Evolutionary conservation across 2,888 invertebrate genomes (phyloP).

Genomic region (Lacanobia oleracea): DNA sequence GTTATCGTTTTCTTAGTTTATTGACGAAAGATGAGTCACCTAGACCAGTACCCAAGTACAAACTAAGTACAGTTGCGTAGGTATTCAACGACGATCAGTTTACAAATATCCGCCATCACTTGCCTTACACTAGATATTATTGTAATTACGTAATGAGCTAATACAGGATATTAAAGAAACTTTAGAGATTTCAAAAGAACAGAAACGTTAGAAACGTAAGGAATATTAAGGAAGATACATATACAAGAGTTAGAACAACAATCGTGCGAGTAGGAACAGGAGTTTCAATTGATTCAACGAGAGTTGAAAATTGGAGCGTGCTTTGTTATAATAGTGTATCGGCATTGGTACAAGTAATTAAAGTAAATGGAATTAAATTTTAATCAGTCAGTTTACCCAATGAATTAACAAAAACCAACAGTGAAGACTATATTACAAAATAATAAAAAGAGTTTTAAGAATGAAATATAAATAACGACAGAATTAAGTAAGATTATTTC

Average conservation of each 20-base stretch:
- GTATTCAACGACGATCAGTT: constrained; percentile 36
- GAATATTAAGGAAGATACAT: too few species aligned
- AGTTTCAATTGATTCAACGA: too few species aligned
- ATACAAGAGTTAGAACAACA: not conserved
- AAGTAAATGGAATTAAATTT: not conserved
- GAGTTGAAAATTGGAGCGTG: not conserved
- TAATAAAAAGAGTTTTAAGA: not conserved
- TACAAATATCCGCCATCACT: constrained; percentile 54
- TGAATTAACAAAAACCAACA: not conserved
- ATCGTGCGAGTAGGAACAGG: too few species aligned
- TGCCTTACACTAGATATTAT: constrained; percentile 25
- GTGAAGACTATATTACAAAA: not conserved
- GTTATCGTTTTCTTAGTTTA: constrained; percentile 21
- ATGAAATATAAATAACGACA: not conserved
- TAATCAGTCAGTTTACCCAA: not conserved
- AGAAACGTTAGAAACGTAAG: too few species aligned
- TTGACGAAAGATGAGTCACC: constrained; percentile 28
- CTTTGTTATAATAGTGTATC: constrained; percentile 6
- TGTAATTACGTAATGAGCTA: constrained; percentile 11
- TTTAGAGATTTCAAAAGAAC: not conserved
- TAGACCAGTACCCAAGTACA: not conserved
- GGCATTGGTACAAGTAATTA: not conserved
- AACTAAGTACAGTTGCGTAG: not conserved
- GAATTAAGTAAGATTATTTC: not conserved
- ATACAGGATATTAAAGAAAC: not conserved